Percentiles rank a stretch among this genome's conserved stretches.
Conservation (phyloP, 1,140 invertebrate genomes). For the Maconellicoccus hirsutus region DNA sequence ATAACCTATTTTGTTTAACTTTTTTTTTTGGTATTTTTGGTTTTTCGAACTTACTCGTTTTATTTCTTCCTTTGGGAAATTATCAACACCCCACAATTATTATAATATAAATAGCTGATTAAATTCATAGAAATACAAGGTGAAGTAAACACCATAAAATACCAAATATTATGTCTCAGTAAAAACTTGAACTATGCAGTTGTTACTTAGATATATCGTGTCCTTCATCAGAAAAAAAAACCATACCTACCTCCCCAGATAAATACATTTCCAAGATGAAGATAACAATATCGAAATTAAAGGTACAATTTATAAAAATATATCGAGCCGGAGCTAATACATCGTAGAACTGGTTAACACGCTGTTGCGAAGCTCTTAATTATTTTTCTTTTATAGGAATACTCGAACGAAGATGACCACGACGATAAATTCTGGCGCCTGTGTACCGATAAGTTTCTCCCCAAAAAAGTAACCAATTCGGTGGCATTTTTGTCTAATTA, state of each 20-base stretch:
- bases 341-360: background rate
- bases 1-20: too few relatives aligned
- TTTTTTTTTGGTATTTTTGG: too few relatives aligned
- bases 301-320: background rate
- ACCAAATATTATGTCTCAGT: background rate
- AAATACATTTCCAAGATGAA: background rate
- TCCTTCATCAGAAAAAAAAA: background rate
- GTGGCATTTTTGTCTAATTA: background rate
- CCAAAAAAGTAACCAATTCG: background rate
- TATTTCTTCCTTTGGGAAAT: too few relatives aligned
- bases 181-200: background rate
- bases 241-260: background rate
- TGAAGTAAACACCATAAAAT: background rate
- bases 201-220: background rate
- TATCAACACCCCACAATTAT: too few relatives aligned
- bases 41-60: too few relatives aligned
- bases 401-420: background rate
- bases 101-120: too few relatives aligned
- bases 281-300: background rate
- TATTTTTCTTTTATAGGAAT: background rate
- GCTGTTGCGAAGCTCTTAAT: background rate
- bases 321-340: background rate
- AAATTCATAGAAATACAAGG: too few relatives aligned
- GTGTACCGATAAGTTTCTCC: background rate
- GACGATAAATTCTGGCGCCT: conserved; percentile 2